Percentiles rank a stretch among this genome's conserved stretches.
phyloP scores from a whole-genome alignment of 2,797 vertebrate genomes.

The Notamacropus eugenii region DNA sequence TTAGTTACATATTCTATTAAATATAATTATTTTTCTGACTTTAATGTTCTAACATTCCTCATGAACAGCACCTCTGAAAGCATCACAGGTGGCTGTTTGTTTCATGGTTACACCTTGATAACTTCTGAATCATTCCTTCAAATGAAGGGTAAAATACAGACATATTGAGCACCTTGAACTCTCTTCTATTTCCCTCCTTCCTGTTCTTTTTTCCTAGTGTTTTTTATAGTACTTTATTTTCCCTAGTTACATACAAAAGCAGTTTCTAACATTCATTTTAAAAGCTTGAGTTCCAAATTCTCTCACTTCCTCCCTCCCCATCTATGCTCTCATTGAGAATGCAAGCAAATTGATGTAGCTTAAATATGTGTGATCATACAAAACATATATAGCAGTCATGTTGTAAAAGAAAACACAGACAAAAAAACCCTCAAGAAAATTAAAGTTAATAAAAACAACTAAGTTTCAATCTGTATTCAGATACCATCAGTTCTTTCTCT shows the following conservation, averaged over 20 bases:
- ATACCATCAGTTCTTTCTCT: not conserved
- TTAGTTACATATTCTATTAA: not conserved
- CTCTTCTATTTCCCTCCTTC: not conserved
- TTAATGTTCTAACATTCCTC: not conserved
- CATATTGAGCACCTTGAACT: not conserved
- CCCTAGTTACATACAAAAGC: not conserved
- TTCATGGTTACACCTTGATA: not conserved
- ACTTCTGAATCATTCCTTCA: not conserved
- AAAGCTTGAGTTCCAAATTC: not conserved
- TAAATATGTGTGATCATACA: not conserved
- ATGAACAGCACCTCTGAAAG: not conserved
- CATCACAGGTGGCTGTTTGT: not conserved
- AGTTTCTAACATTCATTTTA: not conserved
- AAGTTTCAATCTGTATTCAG: not conserved
- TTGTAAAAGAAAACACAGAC: not conserved
- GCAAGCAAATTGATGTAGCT: not conserved
- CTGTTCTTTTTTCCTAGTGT: not conserved
- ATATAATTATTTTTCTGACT: not conserved
- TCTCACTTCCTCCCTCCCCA: not conserved
- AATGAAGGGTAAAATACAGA: not conserved
- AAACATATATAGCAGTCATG: not conserved
- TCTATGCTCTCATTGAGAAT: not conserved
- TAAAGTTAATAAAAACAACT: not conserved
- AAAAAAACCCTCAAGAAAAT: not conserved
- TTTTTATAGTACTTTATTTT: not conserved